These are phyloP conservation scores for Amyelois transitella DNA, from an alignment of 1,140 invertebrate species.

Conservation along the genomic window DNA sequence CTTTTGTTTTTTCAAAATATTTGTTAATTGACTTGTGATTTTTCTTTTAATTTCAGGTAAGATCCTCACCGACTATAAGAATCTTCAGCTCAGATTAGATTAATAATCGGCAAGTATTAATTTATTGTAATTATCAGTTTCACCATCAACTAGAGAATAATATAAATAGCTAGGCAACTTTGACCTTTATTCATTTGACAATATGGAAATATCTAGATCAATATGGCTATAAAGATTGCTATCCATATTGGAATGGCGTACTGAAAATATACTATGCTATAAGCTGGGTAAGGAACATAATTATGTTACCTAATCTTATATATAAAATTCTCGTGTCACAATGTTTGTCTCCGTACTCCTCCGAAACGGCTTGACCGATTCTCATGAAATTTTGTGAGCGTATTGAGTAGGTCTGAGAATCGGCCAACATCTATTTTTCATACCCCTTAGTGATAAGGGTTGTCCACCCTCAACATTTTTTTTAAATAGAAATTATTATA, in stretches of 20 bases:
- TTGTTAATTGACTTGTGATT: not conserved
- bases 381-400: too few relatives aligned
- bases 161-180: not conserved
- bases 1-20: not conserved
- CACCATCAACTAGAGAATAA: not conserved
- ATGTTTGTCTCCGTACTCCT: too few relatives aligned
- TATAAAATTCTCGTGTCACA: too few relatives aligned
- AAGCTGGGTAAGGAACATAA: not conserved
- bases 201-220: not conserved
- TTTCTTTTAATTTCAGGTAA: not conserved
- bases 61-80: not conserved
- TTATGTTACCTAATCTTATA: not conserved
- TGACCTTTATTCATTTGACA: not conserved
- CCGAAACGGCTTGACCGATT: too few relatives aligned
- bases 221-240: not conserved
- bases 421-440: too few relatives aligned
- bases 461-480: too few relatives aligned
- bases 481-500: too few relatives aligned
- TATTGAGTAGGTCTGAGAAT: too few relatives aligned
- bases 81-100: not conserved
- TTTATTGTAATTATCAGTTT: not conserved
- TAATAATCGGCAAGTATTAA: not conserved
- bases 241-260: too few relatives aligned
- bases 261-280: not conserved
- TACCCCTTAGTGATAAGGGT: too few relatives aligned